Conservation (phyloP, 2,888 invertebrate genomes). For the Agrochola macilenta region DNA sequence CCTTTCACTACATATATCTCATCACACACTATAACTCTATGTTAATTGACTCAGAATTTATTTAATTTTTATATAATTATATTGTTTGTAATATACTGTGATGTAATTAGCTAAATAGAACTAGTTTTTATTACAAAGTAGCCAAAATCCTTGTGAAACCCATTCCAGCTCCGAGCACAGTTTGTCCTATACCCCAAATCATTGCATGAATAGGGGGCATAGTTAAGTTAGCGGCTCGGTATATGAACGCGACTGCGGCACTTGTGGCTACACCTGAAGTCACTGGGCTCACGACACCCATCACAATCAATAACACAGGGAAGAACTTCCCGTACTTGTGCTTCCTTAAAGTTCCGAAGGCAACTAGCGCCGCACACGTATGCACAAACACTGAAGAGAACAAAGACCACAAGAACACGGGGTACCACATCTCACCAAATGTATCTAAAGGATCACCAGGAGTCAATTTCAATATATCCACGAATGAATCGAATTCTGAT, state of each 20-base stretch:
- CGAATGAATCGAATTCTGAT: slow-evolving; percentile 92
- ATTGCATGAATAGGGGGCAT: slow-evolving; percentile 98
- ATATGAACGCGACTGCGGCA: slow-evolving; percentile 98
- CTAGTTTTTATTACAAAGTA: slow-evolving; percentile 92
- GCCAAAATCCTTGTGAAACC: slow-evolving; percentile 98
- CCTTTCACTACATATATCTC: slow-evolving; percentile 60
- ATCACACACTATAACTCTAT: slow-evolving; percentile 70
- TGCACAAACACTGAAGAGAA: slow-evolving; percentile 98
- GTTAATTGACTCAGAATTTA: slow-evolving; percentile 77
- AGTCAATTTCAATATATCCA: slow-evolving; percentile 92
- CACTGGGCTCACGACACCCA: slow-evolving; percentile 97
- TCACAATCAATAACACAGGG: slow-evolving; percentile 95
- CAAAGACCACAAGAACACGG: slow-evolving; percentile 98
- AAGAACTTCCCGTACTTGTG: slow-evolving; percentile 99
- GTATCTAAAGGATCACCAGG: slow-evolving; percentile 92
- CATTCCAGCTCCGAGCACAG: slow-evolving; percentile 96
- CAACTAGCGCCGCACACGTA: slow-evolving; percentile 96
- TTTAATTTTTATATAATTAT: slow-evolving; percentile 58
- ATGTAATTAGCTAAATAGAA: slow-evolving; percentile 56
- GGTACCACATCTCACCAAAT: slow-evolving; percentile 98
- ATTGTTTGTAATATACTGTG: slow-evolving; percentile 52
- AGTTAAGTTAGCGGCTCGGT: slow-evolving; percentile 96
- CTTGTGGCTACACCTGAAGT: slow-evolving; percentile 97
- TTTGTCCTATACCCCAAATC: slow-evolving; percentile 98
- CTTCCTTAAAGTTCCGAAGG: slow-evolving; percentile 97